Evolutionary conservation across 2,888 invertebrate species (phyloP), one percentile per base, ranked within the genome.

Genomic region (Chouioia cunea): DNA sequence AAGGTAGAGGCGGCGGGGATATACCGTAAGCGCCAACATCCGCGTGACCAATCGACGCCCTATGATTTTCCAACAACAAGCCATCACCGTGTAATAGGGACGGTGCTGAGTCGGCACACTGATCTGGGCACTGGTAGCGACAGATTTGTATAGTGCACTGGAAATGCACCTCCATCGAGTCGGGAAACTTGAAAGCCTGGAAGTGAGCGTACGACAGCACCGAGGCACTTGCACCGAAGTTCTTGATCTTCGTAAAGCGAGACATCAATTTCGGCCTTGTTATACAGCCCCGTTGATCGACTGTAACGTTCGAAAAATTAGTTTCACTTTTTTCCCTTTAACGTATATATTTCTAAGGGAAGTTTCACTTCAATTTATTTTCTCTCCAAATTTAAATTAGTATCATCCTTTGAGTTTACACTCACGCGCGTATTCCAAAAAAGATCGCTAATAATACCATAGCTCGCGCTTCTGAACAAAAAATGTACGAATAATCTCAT

Each of bases 81-180:
- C 76, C 81, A 23, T 79, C 76, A 15, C 80, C 81, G 4, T 78
- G 77, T 36, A 83, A 84, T 27, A 83, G 65, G 53, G 82, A 73
- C 2, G 81, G 89, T 73, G 86, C 86, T 43, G 88, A 87, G 74
- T 93, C 93, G 0, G 94, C 92, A 82, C 96, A 97, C 81, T 97
- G 97, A 76, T 96, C 96, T 0, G 97, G 97, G 80, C 97, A 97
- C 79, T 95, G 93, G 81, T 95, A 95, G 77, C 96, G 89, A 84
- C 97, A 97, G 79, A 97, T 96, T 85, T 97, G 96, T 75, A 97
- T 96, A 43, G 96, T 96, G 84, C 96, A 97, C 84, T 96, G 96
- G 89, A 97, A 97, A 84, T 97, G 96, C 0, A 97, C 97, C 84
- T 97, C 96, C 96, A 97, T 97, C 0, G 96, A 96, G 82, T 97